A percentile compares a stretch with the other conserved stretches of the same genome.
Conservation (phyloP, 1,140 invertebrate species). For the Lepidurus couesii region DNA sequence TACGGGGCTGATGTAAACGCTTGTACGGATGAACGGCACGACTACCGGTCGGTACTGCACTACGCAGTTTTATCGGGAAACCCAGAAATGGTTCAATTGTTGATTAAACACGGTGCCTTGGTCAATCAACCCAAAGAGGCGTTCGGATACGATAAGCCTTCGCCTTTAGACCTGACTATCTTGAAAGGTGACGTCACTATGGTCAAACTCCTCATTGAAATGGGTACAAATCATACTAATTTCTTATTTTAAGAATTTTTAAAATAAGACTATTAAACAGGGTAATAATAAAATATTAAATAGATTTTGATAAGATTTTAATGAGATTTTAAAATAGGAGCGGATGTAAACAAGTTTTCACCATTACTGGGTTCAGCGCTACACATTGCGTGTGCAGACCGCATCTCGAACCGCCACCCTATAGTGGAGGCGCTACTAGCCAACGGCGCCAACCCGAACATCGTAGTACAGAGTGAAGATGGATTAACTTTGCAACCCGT, state of each 20-base stretch:
- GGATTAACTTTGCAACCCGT: constrained; percentile 62
- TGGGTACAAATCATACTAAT: constrained; percentile 51
- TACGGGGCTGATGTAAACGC: constrained; percentile 76
- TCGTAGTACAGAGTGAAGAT: constrained; percentile 66
- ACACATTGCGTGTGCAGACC: constrained; percentile 79
- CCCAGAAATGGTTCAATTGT: constrained; percentile 66
- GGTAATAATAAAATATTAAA: too few relatives aligned
- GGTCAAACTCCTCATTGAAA: constrained; percentile 59
- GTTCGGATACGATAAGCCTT: constrained; percentile 55
- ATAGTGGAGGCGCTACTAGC: constrained; percentile 62
- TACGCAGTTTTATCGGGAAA: constrained; percentile 80
- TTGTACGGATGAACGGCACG: constrained; percentile 69
- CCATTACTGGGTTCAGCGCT: constrained; percentile 76
- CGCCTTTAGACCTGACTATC: constrained; percentile 75
- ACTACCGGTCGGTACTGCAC: constrained; percentile 74
- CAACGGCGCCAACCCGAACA: constrained; percentile 70
- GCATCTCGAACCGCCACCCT: constrained; percentile 58
- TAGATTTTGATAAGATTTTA: not conserved
- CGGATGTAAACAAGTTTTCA: constrained; percentile 71
- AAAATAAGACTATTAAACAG: constrained; percentile 20
- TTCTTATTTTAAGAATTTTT: not conserved
- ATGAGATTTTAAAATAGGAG: constrained; percentile 50
- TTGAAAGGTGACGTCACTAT: constrained; percentile 70
- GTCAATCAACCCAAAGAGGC: constrained; percentile 56
- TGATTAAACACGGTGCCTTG: constrained; percentile 71